Evolutionary conservation across 2,888 invertebrate species (phyloP).

Genomic region (Tipula helvola): DNA sequence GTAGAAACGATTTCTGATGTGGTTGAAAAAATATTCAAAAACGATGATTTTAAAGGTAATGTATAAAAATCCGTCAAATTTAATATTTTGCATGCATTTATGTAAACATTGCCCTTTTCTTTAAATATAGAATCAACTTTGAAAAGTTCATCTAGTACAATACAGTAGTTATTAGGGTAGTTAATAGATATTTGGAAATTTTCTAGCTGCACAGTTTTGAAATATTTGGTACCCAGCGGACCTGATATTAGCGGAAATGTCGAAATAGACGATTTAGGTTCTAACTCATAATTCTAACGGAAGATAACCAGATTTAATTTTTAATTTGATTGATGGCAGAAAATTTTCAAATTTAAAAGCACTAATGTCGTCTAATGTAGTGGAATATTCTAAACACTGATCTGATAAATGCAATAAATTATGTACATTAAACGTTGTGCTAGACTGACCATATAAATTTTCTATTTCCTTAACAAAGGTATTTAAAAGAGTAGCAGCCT

Average conservation of each 20-base stretch:
- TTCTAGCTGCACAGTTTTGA: neutral
- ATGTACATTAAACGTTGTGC: neutral
- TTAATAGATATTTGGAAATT: neutral
- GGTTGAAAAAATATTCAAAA: no score
- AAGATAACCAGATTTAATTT: neutral
- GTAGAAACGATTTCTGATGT: no score
- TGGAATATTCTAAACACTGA: neutral
- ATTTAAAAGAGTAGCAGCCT: neutral
- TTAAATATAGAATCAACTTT: neutral
- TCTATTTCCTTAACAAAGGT: neutral
- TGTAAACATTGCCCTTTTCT: neutral
- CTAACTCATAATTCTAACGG: neutral
- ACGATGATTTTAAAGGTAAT: no score
- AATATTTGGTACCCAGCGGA: neutral
- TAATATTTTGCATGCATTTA: no score
- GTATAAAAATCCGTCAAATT: no score
- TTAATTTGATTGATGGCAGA: neutral
- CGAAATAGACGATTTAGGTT: neutral
- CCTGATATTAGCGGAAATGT: neutral
- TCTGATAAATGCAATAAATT: neutral
- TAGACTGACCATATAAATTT: neutral
- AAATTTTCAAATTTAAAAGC: neutral
- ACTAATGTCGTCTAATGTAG: neutral
- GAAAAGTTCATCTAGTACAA: neutral
- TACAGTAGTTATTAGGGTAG: neutral